Percentiles rank a stretch among this genome's conserved stretches.
Evolutionary conservation across 2,113 vertebrate genomes (phyloP).

Genomic region (Podocnemis expansa): DNA sequence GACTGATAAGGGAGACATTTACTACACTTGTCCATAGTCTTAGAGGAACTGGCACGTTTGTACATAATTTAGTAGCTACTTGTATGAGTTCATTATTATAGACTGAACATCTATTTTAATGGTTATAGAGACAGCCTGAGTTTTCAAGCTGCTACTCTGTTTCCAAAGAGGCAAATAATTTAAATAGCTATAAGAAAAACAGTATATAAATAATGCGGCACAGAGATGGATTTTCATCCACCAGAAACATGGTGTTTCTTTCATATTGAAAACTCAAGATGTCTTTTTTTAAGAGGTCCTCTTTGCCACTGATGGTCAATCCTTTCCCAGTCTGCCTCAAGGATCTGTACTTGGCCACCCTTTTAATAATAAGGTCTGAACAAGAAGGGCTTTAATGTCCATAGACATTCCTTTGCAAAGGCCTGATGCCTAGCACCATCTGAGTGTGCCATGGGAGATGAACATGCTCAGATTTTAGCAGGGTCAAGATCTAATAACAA

Average conservation of each 20-base stretch:
- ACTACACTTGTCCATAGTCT: slow-evolving; percentile 18
- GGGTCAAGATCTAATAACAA: background rate
- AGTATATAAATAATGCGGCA: background rate
- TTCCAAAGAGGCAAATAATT: slow-evolving; percentile 34
- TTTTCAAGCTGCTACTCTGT: slow-evolving; percentile 59
- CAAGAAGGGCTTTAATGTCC: rapidly evolving
- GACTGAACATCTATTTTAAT: slow-evolving; percentile 66
- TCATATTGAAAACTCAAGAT: background rate
- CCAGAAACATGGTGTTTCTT: background rate
- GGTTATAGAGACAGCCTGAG: slow-evolving; percentile 59
- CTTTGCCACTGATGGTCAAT: background rate
- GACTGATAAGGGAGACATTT: slow-evolving; percentile 39
- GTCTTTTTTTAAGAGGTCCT: background rate
- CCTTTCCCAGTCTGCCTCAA: background rate
- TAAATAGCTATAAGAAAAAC: slow-evolving; percentile 24
- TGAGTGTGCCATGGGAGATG: background rate
- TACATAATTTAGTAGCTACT: slow-evolving; percentile 69
- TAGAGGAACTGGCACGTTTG: slow-evolving; percentile 50
- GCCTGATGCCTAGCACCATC: background rate
- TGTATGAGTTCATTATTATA: slow-evolving; percentile 60
- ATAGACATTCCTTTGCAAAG: background rate
- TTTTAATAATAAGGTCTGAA: background rate
- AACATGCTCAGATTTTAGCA: background rate
- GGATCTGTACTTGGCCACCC: background rate
- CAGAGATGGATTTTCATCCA: background rate